These are phyloP conservation scores for Leptodactylus fallax DNA, from an alignment of 2,797 vertebrate species.

Conservation along the genomic window DNA sequence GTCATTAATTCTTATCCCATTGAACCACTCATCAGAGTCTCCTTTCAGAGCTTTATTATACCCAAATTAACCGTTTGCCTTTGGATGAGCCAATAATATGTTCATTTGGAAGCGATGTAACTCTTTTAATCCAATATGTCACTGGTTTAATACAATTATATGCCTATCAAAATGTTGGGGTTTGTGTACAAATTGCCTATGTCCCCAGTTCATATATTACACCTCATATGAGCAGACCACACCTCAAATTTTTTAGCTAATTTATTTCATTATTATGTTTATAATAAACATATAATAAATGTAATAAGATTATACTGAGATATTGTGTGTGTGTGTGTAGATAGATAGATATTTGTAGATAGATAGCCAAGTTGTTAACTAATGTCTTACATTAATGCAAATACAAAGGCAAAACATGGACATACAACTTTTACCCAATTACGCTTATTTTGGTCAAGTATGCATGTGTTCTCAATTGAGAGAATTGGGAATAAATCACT, in stretches of 20 bases:
- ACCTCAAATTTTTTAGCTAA: neutral
- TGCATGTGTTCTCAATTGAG: no score
- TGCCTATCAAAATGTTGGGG: neutral
- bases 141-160: neutral
- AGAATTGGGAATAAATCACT: no score
- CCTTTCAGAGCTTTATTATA: slow-evolving; percentile 40
- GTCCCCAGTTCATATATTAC: neutral
- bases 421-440: no score
- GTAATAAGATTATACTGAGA: no score
- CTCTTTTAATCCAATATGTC: slow-evolving; percentile 1
- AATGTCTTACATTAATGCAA: no score
- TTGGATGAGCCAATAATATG: slow-evolving; percentile 28
- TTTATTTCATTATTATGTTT: neutral
- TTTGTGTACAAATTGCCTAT: neutral
- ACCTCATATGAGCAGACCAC: neutral
- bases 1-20: slow-evolving; percentile 63
- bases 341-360: no score
- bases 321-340: no score
- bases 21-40: slow-evolving; percentile 55
- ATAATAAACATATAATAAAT: no score
- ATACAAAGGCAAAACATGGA: no score
- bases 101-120: slow-evolving; percentile 9
- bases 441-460: no score
- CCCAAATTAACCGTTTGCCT: slow-evolving; percentile 53
- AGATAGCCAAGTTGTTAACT: no score